phyloP scores from a whole-genome alignment of 1,140 invertebrate genomes.

The Drosophila kepulauana region DNA sequence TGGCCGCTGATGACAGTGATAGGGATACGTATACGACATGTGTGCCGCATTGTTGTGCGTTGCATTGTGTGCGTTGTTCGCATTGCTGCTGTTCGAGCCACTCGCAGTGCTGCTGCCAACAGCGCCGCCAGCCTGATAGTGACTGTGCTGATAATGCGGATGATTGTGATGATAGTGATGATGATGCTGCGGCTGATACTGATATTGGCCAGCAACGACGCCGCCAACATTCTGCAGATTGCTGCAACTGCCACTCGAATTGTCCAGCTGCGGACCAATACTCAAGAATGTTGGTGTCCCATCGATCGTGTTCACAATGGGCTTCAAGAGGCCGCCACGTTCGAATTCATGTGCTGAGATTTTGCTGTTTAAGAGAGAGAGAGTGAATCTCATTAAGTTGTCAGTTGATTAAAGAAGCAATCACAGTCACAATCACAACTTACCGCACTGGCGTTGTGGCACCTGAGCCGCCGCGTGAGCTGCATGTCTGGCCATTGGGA shows the following conservation, averaged over 20 bases:
- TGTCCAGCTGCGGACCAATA: slow-evolving; percentile 85
- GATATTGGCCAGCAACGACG: slow-evolving; percentile 60
- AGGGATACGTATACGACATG: slow-evolving; percentile 44
- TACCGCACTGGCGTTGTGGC: slow-evolving; percentile 94
- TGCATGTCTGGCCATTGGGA: slow-evolving; percentile 84
- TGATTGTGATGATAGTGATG: slow-evolving; percentile 51
- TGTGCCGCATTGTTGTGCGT: not conserved
- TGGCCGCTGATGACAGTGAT: slow-evolving; percentile 85
- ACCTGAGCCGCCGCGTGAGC: slow-evolving; percentile 89
- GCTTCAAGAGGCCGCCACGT: slow-evolving; percentile 94
- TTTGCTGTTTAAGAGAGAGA: slow-evolving; percentile 87
- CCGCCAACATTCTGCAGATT: slow-evolving; percentile 66
- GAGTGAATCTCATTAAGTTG: not conserved
- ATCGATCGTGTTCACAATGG: slow-evolving; percentile 95
- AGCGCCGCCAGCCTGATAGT: slow-evolving; percentile 69
- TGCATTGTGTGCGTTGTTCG: not conserved
- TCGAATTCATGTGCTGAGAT: slow-evolving; percentile 98
- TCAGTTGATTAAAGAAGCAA: not conserved
- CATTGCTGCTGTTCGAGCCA: slow-evolving; percentile 18
- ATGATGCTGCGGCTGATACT: slow-evolving; percentile 68
- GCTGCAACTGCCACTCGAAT: slow-evolving; percentile 60
- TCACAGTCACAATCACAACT: slow-evolving; percentile 25
- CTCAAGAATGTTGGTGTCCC: slow-evolving; percentile 95
- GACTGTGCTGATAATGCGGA: slow-evolving; percentile 64
- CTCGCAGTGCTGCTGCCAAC: slow-evolving; percentile 60